Base-by-base conservation (phyloP, 2,113 vertebrate species). In the Embiotoca jacksoni region DNA sequence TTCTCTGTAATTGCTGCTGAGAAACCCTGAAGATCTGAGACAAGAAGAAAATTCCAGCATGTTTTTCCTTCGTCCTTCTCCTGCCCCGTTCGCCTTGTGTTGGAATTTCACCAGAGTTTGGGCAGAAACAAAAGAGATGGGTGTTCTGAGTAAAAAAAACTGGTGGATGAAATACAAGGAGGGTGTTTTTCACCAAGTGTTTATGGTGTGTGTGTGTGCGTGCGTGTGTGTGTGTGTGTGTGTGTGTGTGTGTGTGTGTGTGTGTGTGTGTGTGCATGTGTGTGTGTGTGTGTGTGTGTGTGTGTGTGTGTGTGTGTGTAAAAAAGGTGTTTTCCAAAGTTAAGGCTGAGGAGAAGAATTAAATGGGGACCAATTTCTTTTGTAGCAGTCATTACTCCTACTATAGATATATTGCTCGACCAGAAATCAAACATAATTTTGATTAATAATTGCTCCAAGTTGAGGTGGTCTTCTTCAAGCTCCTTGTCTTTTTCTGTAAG, bases 21-120 rank as follows among this genome's bases (percentile, higher is more conserved):
- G 89, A 92, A 92, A 89, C 87, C 86, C 88, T 81, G 90, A 92
- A 90, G 92, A 93, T 93, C 92, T 93, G 88, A 93, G 89, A 89
- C 66, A 59, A 85, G 87, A 80, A 90, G 85, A 88, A 90, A 92
- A 92, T 93, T 91, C 89, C 90, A 91, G 54, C 83, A 73, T 92
- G 90, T 90, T 92, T 91, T 92, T 75, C 74, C 83, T 84, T 50
- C 86, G 60, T 90, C 86, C 81, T 73, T 82, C 87, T 89, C 66
- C 81, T 88, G 79, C 86, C 73, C 77, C 72, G 32, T 67, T 87
- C 72, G 80, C 80, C 84, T 87, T 75, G 62, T 81, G 80, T 81
- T 87, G 83, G 81, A 90, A 88, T 89, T 76, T 85, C 81, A 86
- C 84, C 70, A 75, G 80, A 79, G 68, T 82, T 76, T 81, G 44